Evolutionary conservation across 2,888 invertebrate species (phyloP).

Genomic region (Aleiodes leptofemur): DNA sequence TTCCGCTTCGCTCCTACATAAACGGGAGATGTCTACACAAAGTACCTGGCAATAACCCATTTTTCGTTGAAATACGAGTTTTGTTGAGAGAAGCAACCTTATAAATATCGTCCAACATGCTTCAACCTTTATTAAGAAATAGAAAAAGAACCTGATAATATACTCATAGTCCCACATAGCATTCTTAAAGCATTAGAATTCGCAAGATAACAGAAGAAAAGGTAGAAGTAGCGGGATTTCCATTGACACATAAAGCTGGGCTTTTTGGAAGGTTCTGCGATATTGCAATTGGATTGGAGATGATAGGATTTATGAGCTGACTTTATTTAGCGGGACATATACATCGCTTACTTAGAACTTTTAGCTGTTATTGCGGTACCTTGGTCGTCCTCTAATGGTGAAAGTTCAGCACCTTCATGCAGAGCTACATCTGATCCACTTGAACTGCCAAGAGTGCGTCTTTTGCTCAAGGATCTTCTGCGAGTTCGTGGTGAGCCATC

Average conservation of each 20-base stretch:
- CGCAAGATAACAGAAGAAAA: background rate
- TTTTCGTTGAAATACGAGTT: no score
- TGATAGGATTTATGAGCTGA: conserved; percentile 23
- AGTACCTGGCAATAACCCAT: no score
- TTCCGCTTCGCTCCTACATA: no score
- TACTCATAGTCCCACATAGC: conserved; percentile 1
- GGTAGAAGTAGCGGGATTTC: background rate
- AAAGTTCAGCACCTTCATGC: conserved; percentile 81
- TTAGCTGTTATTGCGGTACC: conserved; percentile 77
- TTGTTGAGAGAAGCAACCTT: background rate
- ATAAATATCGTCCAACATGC: background rate
- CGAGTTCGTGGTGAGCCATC: conserved; percentile 69
- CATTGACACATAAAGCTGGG: conserved; percentile 21
- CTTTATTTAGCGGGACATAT: conserved; percentile 68
- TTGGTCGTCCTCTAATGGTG: conserved; percentile 79
- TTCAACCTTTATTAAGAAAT: conserved; percentile 5
- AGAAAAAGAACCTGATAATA: background rate
- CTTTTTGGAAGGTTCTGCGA: background rate
- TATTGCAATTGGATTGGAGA: conserved; percentile 1
- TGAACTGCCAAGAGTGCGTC: conserved; percentile 79
- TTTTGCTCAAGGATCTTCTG: conserved; percentile 70
- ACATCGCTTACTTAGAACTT: conserved; percentile 74
- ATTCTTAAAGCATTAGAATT: background rate
- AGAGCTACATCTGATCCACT: conserved; percentile 81
- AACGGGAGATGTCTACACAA: no score